These are phyloP conservation scores for Aythya baeri DNA, from an alignment of 2,113 vertebrate genomes.

Conservation along the genomic window DNA sequence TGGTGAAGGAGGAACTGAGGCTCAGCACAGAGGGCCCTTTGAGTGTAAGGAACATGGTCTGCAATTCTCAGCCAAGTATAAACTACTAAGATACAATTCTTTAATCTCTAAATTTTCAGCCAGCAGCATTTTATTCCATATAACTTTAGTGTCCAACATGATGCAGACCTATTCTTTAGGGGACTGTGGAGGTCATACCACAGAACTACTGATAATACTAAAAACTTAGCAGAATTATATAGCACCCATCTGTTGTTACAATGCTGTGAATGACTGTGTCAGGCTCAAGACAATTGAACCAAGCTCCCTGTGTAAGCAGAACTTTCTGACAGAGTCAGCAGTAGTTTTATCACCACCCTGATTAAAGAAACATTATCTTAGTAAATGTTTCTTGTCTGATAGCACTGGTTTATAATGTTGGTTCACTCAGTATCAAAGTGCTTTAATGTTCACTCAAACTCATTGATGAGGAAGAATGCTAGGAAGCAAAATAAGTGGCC, in stretches of 20 bases:
- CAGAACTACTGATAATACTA: not conserved
- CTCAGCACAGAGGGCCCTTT: not conserved
- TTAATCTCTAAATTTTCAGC: not conserved
- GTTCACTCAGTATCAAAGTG: not conserved
- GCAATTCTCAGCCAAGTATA: not conserved
- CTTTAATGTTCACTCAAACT: slow-evolving; percentile 9
- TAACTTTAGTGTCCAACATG: not conserved
- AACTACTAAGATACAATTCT: not conserved
- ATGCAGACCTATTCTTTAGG: not conserved
- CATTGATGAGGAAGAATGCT: not conserved
- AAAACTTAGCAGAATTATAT: not conserved
- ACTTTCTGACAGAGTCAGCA: not conserved
- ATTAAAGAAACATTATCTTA: not conserved
- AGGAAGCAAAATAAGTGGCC: not conserved
- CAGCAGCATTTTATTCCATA: not conserved
- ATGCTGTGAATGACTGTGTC: not conserved
- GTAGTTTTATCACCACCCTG: not conserved
- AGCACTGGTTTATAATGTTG: not conserved
- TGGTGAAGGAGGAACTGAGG: not conserved
- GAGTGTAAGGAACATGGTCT: not conserved
- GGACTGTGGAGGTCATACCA: rapidly evolving
- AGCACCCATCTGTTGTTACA: not conserved
- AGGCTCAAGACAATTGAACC: not conserved
- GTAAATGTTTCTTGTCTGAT: slow-evolving; percentile 18
- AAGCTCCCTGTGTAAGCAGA: not conserved